Evolutionary conservation across 2,797 vertebrate species (phyloP).

Genomic region (Pangasius mekongensis): DNA sequence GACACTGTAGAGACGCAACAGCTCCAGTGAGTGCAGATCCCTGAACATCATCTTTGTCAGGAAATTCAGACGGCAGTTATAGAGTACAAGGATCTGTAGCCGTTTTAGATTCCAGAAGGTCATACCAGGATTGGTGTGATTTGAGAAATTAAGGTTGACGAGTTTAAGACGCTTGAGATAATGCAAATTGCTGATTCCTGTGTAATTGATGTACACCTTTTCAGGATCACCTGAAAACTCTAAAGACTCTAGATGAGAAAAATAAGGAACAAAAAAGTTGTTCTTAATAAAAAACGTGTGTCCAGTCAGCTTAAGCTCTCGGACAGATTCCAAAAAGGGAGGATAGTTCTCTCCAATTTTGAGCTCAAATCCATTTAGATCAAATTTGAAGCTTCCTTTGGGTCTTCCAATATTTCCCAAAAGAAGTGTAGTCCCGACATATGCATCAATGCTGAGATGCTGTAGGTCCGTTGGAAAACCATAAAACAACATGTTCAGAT

Average conservation of each 20-base stretch:
- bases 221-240: constrained; percentile 34
- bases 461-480: constrained; percentile 47
- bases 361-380: constrained; percentile 40
- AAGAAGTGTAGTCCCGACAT: constrained; percentile 41
- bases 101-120: constrained; percentile 51
- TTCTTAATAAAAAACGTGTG: background rate
- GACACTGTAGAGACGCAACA: constrained; percentile 45
- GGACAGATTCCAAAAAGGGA: constrained; percentile 40
- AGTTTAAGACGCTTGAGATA: constrained; percentile 56
- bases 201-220: constrained; percentile 1
- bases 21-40: constrained; percentile 48
- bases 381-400: constrained; percentile 39
- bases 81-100: constrained; percentile 50
- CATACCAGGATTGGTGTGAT: constrained; percentile 27
- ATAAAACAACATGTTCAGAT: constrained; percentile 46
- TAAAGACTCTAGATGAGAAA: constrained; percentile 50
- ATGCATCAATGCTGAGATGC: constrained; percentile 46
- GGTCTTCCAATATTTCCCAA: constrained; percentile 4
- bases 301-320: constrained; percentile 41
- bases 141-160: constrained; percentile 48
- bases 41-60: constrained; percentile 51
- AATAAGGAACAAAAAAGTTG: constrained; percentile 30
- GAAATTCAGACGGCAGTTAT: constrained; percentile 53
- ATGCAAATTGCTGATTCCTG: constrained; percentile 40
- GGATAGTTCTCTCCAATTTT: background rate